phyloP scores from a whole-genome alignment of 2,888 invertebrate species.

The Campoplex nolae region DNA sequence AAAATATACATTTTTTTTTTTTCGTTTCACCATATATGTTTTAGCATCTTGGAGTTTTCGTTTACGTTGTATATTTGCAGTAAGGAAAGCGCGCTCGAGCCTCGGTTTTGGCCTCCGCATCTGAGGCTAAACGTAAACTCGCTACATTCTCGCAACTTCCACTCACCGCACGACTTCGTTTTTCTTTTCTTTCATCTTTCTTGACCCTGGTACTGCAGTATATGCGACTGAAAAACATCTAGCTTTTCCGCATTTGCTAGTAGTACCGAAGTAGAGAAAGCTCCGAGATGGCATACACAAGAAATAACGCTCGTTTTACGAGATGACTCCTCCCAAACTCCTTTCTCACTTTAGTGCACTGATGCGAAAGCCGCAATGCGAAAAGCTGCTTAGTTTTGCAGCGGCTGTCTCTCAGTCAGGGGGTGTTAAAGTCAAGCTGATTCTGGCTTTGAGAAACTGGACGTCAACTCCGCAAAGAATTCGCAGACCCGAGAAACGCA shows the following conservation, averaged over 20 bases:
- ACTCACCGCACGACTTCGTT: background rate
- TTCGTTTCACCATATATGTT: slow-evolving; percentile 7
- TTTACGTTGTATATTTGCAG: background rate
- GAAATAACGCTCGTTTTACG: slow-evolving; percentile 56
- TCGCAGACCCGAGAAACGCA: slow-evolving; percentile 56
- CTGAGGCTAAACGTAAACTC: slow-evolving; percentile 39
- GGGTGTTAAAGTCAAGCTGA: slow-evolving; percentile 55
- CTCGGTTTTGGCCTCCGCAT: background rate
- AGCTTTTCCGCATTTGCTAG: slow-evolving; percentile 50
- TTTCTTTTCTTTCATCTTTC: slow-evolving; percentile 45
- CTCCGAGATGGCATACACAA: slow-evolving; percentile 20
- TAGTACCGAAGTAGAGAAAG: slow-evolving; percentile 29
- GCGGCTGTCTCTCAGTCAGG: slow-evolving; percentile 40
- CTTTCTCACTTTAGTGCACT: slow-evolving; percentile 1
- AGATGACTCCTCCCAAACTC: slow-evolving; percentile 14
- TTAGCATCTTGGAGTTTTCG: background rate
- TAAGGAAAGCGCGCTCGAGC: background rate
- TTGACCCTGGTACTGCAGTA: slow-evolving; percentile 36
- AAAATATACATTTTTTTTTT: background rate
- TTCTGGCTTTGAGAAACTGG: slow-evolving; percentile 43
- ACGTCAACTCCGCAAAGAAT: slow-evolving; percentile 49
- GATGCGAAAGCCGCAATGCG: slow-evolving; percentile 61
- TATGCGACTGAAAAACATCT: slow-evolving; percentile 19
- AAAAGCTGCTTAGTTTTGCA: slow-evolving; percentile 54
- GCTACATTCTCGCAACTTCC: slow-evolving; percentile 14